Evolutionary conservation across 2,888 invertebrate species (phyloP).

Genomic region (Erpobdella octoculata): DNA sequence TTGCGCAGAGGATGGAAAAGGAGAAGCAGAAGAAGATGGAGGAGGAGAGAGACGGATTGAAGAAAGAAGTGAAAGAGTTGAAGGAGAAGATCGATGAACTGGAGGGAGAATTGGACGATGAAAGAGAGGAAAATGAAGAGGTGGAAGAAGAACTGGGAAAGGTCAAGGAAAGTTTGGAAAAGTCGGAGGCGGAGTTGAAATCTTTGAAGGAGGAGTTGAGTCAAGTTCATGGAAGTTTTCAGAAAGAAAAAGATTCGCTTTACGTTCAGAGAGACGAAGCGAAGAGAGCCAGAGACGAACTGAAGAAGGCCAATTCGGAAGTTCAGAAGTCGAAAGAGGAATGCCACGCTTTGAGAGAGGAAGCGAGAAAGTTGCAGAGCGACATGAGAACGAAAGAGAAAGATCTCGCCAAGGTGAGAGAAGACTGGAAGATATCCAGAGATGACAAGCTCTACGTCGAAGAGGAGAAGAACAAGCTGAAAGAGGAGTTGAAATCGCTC

Average conservation of each 20-base stretch:
- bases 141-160: neutral
- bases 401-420: neutral
- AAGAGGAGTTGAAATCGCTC: constrained; percentile 18
- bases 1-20: constrained; percentile 14
- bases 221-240: neutral
- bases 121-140: neutral
- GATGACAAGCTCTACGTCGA: constrained; percentile 19
- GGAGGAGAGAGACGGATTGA: constrained; percentile 23
- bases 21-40: constrained; percentile 13
- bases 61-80: constrained; percentile 23
- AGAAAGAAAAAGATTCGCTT: neutral
- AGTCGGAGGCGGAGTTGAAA: constrained; percentile 1
- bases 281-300: neutral
- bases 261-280: neutral
- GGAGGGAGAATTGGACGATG: constrained; percentile 20
- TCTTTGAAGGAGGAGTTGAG: neutral
- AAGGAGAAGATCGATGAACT: constrained; percentile 7
- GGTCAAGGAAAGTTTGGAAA: neutral
- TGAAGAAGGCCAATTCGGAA: neutral
- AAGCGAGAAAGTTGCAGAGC: constrained; percentile 9
- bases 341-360: constrained; percentile 8
- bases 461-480: neutral
- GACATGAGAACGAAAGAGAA: neutral
- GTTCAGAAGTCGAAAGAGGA: constrained; percentile 21
- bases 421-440: constrained; percentile 13